These are phyloP conservation scores for Phocoena phocoena DNA, from an alignment of 2,113 vertebrate genomes.

Conservation along the genomic window DNA sequence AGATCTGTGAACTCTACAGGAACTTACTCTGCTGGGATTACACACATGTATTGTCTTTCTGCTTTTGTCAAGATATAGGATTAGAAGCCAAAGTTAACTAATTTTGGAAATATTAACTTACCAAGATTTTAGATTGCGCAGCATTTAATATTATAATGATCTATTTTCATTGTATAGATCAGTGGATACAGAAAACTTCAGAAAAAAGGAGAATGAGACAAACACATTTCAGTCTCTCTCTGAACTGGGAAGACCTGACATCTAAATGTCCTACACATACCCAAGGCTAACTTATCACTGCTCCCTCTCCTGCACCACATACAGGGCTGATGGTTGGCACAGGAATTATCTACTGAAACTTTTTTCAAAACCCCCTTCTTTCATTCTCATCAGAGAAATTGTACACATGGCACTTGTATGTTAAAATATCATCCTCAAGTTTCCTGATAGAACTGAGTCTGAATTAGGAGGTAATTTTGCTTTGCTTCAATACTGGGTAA, in stretches of 20 bases:
- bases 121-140: neutral
- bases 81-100: neutral
- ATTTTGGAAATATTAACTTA: conserved; percentile 43
- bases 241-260: neutral
- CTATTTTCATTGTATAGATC: neutral
- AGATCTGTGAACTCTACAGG: neutral
- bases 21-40: neutral
- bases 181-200: conserved; percentile 15
- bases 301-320: neutral
- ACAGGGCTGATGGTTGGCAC: neutral
- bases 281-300: neutral
- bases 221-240: neutral
- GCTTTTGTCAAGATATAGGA: neutral
- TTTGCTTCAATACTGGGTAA: neutral
- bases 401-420: neutral
- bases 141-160: neutral
- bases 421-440: neutral
- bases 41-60: neutral
- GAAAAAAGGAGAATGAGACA: neutral
- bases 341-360: neutral
- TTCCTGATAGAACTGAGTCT: neutral
- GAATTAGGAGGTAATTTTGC: neutral
- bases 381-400: neutral
- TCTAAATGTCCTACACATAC: neutral
- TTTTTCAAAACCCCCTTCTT: neutral